Conservation (phyloP, 2,113 vertebrate genomes). For the Amblyopsis rosae region DNA sequence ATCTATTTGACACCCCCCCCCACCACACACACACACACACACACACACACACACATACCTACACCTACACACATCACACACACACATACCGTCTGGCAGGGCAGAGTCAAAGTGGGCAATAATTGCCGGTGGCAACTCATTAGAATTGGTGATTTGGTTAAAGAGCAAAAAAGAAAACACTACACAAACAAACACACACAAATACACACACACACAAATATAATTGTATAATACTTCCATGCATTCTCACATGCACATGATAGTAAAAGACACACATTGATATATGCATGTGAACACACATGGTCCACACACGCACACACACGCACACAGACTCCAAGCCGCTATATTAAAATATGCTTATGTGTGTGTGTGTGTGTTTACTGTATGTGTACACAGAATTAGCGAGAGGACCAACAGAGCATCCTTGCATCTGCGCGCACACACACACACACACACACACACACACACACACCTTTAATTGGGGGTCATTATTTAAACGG, state of each 20-base stretch:
- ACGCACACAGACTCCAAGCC: constrained; percentile 32
- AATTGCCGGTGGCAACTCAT: constrained; percentile 78
- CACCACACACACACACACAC: constrained; percentile 21
- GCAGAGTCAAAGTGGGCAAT: constrained; percentile 75
- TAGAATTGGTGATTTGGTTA: constrained; percentile 76
- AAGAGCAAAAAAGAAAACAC: constrained; percentile 55
- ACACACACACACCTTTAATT: constrained; percentile 63
- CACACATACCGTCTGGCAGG: constrained; percentile 66
- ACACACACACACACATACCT: constrained; percentile 55
- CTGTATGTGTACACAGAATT: no score
- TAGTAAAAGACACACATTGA: background rate
- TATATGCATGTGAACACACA: background rate
- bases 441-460: background rate
- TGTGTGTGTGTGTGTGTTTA: background rate
- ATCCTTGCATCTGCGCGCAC: background rate
- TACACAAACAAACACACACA: background rate
- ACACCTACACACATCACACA: constrained; percentile 58
- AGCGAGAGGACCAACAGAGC: no score
- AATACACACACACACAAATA: background rate
- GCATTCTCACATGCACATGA: constrained; percentile 8
- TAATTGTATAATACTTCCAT: no score
- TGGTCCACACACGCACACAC: background rate
- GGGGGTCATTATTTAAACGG: constrained; percentile 76
- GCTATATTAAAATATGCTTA: constrained; percentile 52
- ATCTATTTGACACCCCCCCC: constrained; percentile 49